Evolutionary conservation across 2,113 vertebrate genomes (phyloP).

Genomic region (Eira barbara): DNA sequence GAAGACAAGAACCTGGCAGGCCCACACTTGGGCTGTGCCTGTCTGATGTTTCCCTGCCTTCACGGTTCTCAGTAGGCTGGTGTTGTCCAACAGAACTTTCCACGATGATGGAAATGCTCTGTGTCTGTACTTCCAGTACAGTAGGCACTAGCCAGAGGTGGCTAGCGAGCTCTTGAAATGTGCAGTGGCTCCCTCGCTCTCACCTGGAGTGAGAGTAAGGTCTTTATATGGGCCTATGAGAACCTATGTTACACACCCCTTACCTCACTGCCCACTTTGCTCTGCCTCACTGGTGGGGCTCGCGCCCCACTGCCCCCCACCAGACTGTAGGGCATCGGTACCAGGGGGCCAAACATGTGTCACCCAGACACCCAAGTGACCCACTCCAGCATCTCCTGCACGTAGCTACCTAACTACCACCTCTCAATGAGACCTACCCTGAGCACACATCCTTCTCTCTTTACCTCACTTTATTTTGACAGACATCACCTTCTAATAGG

Average conservation of each 20-base stretch:
- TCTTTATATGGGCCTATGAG: neutral
- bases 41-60: neutral
- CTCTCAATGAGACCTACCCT: neutral
- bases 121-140: rapidly evolving
- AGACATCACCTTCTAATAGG: neutral
- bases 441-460: neutral
- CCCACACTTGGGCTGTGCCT: neutral
- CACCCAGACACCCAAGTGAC: neutral
- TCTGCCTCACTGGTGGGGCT: neutral
- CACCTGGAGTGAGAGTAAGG: neutral
- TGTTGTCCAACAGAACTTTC: neutral
- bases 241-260: rapidly evolving
- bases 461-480: neutral
- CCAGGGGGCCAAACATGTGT: neutral
- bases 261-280: neutral
- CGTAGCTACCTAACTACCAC: neutral
- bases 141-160: neutral
- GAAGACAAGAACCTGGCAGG: neutral
- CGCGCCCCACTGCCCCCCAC: neutral
- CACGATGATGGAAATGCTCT: neutral
- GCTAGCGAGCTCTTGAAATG: neutral
- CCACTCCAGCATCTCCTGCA: neutral
- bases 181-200: neutral
- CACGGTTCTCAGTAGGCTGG: neutral
- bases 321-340: neutral